Evolutionary conservation across 2,113 vertebrate genomes (phyloP).

Genomic region (Sceloporus tristichus): DNA sequence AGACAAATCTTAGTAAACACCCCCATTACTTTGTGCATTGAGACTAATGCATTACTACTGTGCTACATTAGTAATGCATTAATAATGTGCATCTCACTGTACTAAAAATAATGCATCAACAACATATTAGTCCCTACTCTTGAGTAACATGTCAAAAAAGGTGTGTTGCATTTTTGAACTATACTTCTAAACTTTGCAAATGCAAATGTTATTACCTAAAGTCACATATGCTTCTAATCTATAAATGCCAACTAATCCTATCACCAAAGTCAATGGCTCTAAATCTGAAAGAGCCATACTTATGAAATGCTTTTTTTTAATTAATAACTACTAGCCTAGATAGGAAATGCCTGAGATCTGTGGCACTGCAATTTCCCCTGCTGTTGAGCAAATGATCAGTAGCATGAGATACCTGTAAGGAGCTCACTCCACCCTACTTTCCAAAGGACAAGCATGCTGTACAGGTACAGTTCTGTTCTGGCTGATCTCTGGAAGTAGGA

Average conservation of each 20-base stretch:
- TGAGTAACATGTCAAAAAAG: no score
- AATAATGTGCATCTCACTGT: no score
- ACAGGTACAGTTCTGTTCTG: not conserved
- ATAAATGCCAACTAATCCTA: slow-evolving; percentile 7
- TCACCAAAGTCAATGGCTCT: not conserved
- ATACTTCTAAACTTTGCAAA: no score
- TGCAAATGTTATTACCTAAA: not conserved
- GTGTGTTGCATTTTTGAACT: no score
- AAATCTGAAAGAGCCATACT: not conserved
- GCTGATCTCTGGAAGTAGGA: not conserved
- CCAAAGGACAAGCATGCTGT: not conserved
- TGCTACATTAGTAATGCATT: no score
- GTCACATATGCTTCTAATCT: not conserved
- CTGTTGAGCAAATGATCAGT: not conserved
- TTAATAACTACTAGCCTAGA: not conserved
- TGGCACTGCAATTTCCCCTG: not conserved
- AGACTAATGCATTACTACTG: no score
- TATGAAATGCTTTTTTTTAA: not conserved
- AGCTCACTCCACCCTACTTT: not conserved
- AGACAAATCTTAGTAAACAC: no score
- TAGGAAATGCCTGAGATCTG: not conserved
- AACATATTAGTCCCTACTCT: no score
- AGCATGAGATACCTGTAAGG: not conserved
- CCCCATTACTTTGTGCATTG: no score
- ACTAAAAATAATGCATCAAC: no score